These are phyloP conservation scores for Anomalospiza imberbis DNA, from an alignment of 2,797 vertebrate genomes.

Conservation along the genomic window DNA sequence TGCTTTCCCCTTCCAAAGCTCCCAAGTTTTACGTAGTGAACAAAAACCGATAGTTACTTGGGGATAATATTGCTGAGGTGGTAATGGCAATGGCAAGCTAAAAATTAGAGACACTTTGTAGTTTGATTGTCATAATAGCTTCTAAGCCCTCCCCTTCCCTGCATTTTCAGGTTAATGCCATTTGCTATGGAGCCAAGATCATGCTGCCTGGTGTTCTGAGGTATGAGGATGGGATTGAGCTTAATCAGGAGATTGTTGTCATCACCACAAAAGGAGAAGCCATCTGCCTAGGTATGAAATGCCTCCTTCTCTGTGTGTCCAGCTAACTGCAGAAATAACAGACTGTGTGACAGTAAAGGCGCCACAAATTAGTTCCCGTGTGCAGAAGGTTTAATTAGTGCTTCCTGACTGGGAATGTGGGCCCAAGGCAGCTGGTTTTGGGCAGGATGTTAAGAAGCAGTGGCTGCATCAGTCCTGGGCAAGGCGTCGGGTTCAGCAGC, in stretches of 20 bases:
- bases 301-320: not conserved
- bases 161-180: conserved; percentile 87
- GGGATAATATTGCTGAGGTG: not conserved
- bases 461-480: not conserved
- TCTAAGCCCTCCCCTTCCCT: not conserved
- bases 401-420: not conserved
- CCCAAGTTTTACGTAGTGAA: not conserved
- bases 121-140: not conserved
- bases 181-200: conserved; percentile 97
- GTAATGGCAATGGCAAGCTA: not conserved
- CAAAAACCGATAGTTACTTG: rapidly evolving
- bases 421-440: not conserved
- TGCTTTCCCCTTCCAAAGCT: not conserved
- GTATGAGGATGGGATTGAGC: conserved; percentile 94
- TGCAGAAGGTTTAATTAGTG: not conserved
- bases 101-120: not conserved
- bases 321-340: not conserved
- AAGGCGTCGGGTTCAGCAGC: not conserved
- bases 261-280: conserved; percentile 97
- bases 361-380: rapidly evolving
- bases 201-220: conserved; percentile 93
- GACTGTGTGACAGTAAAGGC: not conserved
- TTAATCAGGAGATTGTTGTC: conserved; percentile 93
- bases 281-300: conserved; percentile 86
- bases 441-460: not conserved